phyloP scores from a whole-genome alignment of 2,888 invertebrate species.

The Drosophila hamatofila region DNA sequence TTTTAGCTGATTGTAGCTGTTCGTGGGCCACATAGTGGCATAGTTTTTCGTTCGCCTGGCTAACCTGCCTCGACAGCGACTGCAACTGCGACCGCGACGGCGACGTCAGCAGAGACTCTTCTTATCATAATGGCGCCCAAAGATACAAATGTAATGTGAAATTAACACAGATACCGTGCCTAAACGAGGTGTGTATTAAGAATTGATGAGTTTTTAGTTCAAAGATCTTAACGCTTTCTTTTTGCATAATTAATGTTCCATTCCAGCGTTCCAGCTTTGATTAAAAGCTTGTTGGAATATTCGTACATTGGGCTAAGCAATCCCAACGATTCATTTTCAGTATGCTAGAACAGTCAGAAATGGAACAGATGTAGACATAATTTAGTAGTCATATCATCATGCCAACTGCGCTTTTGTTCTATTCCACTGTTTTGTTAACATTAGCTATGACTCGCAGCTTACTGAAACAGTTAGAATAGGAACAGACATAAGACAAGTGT shows the following conservation, averaged over 20 bases:
- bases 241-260: too few species aligned
- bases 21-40: constrained; percentile 15
- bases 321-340: too few species aligned
- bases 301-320: too few species aligned
- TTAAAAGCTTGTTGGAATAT: too few species aligned
- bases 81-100: constrained; percentile 11
- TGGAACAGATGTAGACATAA: too few species aligned
- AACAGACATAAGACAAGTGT: too few species aligned
- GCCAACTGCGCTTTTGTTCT: not conserved
- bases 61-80: constrained; percentile 37
- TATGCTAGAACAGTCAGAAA: too few species aligned
- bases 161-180: not conserved
- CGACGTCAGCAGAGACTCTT: constrained; percentile 25
- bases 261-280: too few species aligned
- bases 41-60: constrained; percentile 16
- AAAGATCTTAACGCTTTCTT: too few species aligned
- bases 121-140: constrained; percentile 57
- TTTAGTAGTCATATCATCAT: too few species aligned
- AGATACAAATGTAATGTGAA: constrained; percentile 31
- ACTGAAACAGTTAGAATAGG: not conserved
- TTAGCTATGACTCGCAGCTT: not conserved
- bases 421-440: not conserved
- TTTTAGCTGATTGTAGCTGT: constrained; percentile 24
- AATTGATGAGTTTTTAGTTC: not conserved
- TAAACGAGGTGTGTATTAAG: not conserved